Evolutionary conservation across 1,140 invertebrate species (phyloP).

Genomic region (Drosophila nikananu): DNA sequence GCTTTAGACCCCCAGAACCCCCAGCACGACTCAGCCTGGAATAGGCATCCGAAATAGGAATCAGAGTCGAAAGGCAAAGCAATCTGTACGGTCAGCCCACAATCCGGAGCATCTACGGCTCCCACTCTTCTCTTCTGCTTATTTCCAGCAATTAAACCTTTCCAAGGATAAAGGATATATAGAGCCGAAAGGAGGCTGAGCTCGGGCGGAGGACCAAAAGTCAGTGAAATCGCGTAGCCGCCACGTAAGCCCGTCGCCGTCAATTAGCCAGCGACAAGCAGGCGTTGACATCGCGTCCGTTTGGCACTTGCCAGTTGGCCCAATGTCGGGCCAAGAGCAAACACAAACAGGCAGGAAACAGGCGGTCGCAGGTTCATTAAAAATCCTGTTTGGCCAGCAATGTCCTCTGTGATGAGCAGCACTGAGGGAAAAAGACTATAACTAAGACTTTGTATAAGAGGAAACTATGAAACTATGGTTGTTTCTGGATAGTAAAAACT

Average conservation of each 20-base stretch:
- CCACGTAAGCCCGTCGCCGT: slow-evolving; percentile 51
- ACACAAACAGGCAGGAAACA: slow-evolving; percentile 33
- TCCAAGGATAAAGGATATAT: slow-evolving; percentile 39
- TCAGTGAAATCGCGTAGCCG: slow-evolving; percentile 46
- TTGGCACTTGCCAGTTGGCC: slow-evolving; percentile 40
- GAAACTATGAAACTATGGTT: background rate
- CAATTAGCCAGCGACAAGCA: slow-evolving; percentile 55
- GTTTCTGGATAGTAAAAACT: background rate
- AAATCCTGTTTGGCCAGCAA: slow-evolving; percentile 55
- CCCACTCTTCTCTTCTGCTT: slow-evolving; percentile 25
- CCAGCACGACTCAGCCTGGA: background rate
- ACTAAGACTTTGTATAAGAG: background rate
- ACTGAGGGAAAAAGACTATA: background rate
- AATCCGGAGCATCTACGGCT: background rate
- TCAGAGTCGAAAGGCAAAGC: slow-evolving; percentile 43
- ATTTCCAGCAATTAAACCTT: slow-evolving; percentile 75
- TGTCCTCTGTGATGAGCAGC: background rate
- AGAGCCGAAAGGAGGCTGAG: slow-evolving; percentile 5
- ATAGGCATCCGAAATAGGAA: background rate
- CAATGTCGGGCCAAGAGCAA: slow-evolving; percentile 24
- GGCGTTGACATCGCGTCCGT: slow-evolving; percentile 56
- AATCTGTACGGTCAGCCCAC: slow-evolving; percentile 64
- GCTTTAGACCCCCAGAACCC: background rate
- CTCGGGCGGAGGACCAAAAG: background rate
- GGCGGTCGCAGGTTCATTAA: slow-evolving; percentile 59